Evolutionary conservation across 1,140 invertebrate genomes (phyloP).

Genomic region (Prorops nasuta): DNA sequence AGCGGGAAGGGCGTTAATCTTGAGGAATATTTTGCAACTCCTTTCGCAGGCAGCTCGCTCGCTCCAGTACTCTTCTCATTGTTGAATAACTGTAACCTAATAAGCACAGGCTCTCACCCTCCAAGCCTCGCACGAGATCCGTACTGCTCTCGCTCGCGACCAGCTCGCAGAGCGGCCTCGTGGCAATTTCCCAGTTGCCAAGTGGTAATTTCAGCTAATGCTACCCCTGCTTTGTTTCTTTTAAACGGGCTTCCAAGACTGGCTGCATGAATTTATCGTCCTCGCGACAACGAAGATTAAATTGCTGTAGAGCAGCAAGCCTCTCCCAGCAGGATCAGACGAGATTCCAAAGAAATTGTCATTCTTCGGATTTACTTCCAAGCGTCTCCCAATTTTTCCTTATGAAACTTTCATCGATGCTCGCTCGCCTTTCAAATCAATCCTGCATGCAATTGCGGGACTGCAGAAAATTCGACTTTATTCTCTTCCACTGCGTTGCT

Average conservation of each 20-base stretch:
- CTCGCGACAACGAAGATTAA: slow-evolving; percentile 24
- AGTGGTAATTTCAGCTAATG: slow-evolving; percentile 46
- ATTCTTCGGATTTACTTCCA: background rate
- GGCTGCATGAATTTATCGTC: slow-evolving; percentile 25
- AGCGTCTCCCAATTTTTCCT: no score
- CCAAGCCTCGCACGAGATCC: slow-evolving; percentile 7
- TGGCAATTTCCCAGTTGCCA: slow-evolving; percentile 28
- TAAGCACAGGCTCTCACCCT: slow-evolving; percentile 33
- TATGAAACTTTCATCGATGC: no score
- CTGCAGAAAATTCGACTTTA: no score
- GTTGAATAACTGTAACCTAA: slow-evolving; percentile 47
- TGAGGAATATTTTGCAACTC: slow-evolving; percentile 38
- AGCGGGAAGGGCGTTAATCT: slow-evolving; percentile 42
- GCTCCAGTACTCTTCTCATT: background rate
- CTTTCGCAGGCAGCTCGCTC: slow-evolving; percentile 22
- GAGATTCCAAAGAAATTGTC: no score
- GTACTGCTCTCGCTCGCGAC: slow-evolving; percentile 21
- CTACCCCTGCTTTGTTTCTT: slow-evolving; percentile 30
- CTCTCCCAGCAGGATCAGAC: no score
- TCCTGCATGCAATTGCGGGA: no score
- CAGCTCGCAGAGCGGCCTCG: slow-evolving; percentile 13
- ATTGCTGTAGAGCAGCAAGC: slow-evolving; percentile 19
- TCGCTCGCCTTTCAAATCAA: no score
- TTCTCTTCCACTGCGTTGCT: no score
- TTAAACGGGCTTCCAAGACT: slow-evolving; percentile 18